Evolutionary conservation across 2,113 vertebrate species (phyloP), one percentile per base, ranked within the genome.

Genomic region (Passer domesticus): DNA sequence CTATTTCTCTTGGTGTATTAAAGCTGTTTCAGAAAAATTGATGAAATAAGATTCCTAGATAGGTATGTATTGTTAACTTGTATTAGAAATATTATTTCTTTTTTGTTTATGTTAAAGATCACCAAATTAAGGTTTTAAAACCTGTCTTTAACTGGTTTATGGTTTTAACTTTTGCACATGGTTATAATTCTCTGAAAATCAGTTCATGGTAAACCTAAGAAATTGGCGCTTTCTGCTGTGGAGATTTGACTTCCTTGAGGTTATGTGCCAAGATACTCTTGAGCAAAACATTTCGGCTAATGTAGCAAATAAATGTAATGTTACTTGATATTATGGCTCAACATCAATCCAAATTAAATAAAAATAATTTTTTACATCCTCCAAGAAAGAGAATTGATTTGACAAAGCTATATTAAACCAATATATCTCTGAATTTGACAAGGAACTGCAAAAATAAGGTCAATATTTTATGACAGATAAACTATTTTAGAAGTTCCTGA

Each of bases 301-400:
- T 68, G 55, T 46, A 94, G 41, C 4, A 55, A 87, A 49, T 30
- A 55, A 87, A 49, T 30, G 22, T 28, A 62, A 63, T 55, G 94
- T 90, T 93, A 66, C 21, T 53, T 9, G 37, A 93, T 95, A 76
- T 63, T 76, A 63, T 19, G 11, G 18, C 68, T 94, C 69, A 78
- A 41, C 59, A 87, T 37, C 58, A 94, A 82, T 87, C 80, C 76
- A 95, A 92, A 96, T 96, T 92, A 97, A 96, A 81, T 63, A 83
- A 22, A 62, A 87, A 77, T 64, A 44, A 24, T 80, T 90, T 74
- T 43, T 69, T 50, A 22, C 13, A 55, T 81, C 31, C 28, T 88
- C 60, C 33, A 52, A 83, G 30, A 95, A 58, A 90, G 56, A 93
- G 41, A 96, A 97, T 60, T 90, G 73, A 93, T 96, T 92, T 93